Percentiles rank a stretch among this genome's conserved stretches.
Evolutionary conservation across 64 coral and sea anemone species (phyloP).

Genomic region (Montipora foliosa): DNA sequence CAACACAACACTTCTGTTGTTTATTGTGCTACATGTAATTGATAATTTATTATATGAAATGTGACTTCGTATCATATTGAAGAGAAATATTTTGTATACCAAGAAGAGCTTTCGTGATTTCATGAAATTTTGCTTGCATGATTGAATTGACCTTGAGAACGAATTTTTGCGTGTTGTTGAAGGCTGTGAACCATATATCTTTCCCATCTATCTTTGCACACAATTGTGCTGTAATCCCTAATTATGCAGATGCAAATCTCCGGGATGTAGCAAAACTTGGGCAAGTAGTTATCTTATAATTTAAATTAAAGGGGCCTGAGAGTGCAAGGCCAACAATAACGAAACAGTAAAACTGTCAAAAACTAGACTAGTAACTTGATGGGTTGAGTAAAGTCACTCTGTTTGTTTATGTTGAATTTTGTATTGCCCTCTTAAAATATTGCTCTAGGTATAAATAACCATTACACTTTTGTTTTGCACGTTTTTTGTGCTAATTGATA

Average conservation of each 20-base stretch:
- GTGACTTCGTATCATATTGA: not conserved
- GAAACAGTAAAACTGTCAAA: too few species aligned
- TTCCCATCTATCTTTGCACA: slow-evolving; percentile 55
- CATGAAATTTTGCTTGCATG: slow-evolving; percentile 34
- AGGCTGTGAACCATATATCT: slow-evolving; percentile 64
- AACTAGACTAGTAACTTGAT: too few species aligned
- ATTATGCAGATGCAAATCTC: slow-evolving; percentile 45
- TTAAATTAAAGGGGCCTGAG: not conserved
- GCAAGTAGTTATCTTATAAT: slow-evolving; percentile 28
- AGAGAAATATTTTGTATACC: slow-evolving; percentile 55
- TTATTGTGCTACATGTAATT: not conserved
- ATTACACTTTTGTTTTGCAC: slow-evolving; percentile 5
- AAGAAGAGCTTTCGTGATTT: slow-evolving; percentile 54
- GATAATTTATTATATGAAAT: not conserved
- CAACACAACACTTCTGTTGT: not conserved
- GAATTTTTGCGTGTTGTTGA: slow-evolving; percentile 42
- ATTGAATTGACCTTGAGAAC: slow-evolving; percentile 22
- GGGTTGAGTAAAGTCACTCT: too few species aligned
- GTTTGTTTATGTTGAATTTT: too few species aligned
- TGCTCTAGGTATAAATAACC: too few species aligned
- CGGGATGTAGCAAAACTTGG: slow-evolving; percentile 36
- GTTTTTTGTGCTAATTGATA: slow-evolving; percentile 12
- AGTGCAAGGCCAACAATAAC: too few species aligned
- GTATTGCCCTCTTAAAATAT: too few species aligned
- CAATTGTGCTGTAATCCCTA: slow-evolving; percentile 52